phyloP scores from a whole-genome alignment of 2,113 vertebrate species.

The Ceyx margarethae region DNA sequence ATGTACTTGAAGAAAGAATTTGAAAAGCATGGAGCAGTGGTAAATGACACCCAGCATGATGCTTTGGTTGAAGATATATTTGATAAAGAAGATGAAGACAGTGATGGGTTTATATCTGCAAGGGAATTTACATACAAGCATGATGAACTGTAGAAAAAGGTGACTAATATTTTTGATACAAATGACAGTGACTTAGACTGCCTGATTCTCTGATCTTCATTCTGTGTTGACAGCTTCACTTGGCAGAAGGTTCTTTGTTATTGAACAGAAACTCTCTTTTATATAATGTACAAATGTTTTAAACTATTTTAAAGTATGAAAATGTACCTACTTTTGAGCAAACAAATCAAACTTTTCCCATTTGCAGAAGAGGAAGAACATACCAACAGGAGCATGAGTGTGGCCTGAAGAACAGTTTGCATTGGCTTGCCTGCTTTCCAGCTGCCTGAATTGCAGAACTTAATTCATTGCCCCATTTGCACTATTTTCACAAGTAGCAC shows the following conservation, averaged over 20 bases:
- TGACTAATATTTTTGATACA: not conserved
- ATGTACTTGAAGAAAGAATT: conserved; percentile 93
- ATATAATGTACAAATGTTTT: not conserved
- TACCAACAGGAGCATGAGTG: not conserved
- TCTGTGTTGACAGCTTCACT: conserved; percentile 19
- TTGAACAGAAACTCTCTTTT: no score
- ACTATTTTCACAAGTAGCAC: not conserved
- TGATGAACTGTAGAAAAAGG: conserved; percentile 84
- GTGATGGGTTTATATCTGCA: conserved; percentile 93
- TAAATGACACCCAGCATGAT: conserved; percentile 94
- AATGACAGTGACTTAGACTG: conserved; percentile 1
- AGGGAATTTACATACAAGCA: conserved; percentile 96
- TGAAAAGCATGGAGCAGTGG: conserved; percentile 86
- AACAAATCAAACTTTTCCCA: not conserved
- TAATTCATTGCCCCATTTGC: not conserved
- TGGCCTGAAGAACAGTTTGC: not conserved
- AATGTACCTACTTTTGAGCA: not conserved
- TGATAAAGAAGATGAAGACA: conserved; percentile 92
- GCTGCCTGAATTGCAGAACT: not conserved
- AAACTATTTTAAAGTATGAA: conserved; percentile 41
- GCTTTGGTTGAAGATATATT: conserved; percentile 92
- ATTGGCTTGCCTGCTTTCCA: not conserved
- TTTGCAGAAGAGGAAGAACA: not conserved
- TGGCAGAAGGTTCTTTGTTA: not conserved
- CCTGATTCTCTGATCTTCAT: not conserved